These are phyloP conservation scores for Larimichthys polyactis DNA, from an alignment of 2,113 vertebrate species.

Conservation along the genomic window DNA sequence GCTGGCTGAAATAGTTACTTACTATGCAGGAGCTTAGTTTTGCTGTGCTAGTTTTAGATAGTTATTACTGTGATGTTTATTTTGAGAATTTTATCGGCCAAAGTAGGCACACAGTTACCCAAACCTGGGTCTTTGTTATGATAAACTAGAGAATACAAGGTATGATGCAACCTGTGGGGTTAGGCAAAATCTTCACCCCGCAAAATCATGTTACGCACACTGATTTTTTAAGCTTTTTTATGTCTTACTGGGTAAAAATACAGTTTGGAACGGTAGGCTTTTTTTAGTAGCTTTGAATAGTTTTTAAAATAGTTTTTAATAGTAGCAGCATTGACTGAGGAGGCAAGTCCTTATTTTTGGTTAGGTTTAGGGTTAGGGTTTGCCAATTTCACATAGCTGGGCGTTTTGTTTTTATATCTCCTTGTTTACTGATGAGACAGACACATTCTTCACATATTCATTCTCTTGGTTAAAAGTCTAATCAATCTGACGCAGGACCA, in stretches of 20 bases:
- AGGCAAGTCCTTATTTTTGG: conserved; percentile 51
- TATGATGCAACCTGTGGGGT: conserved; percentile 1
- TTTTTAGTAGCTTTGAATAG: conserved; percentile 54
- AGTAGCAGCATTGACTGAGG: conserved; percentile 62
- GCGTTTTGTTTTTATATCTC: conserved; percentile 72
- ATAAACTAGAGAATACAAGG: background rate
- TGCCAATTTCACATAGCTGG: conserved; percentile 69
- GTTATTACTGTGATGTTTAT: conserved; percentile 12
- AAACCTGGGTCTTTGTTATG: background rate
- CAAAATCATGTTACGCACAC: conserved; percentile 1
- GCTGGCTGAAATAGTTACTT: conserved; percentile 55
- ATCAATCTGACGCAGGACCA: conserved; percentile 76
- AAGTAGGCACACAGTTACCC: background rate
- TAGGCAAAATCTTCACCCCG: background rate
- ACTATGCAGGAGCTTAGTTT: conserved; percentile 21
- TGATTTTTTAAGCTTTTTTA: conserved; percentile 11
- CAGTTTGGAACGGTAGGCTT: conserved; percentile 18
- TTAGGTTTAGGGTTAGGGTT: too few relatives aligned
- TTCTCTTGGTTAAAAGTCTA: conserved; percentile 78
- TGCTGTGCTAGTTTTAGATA: conserved; percentile 7
- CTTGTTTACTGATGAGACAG: conserved; percentile 80
- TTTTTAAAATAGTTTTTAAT: conserved; percentile 56
- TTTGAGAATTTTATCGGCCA: background rate
- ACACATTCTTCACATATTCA: conserved; percentile 77
- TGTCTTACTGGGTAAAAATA: conserved; percentile 16